Evolutionary conservation across 2,888 invertebrate genomes (phyloP).

Genomic region (Drosophila nr. fundita): DNA sequence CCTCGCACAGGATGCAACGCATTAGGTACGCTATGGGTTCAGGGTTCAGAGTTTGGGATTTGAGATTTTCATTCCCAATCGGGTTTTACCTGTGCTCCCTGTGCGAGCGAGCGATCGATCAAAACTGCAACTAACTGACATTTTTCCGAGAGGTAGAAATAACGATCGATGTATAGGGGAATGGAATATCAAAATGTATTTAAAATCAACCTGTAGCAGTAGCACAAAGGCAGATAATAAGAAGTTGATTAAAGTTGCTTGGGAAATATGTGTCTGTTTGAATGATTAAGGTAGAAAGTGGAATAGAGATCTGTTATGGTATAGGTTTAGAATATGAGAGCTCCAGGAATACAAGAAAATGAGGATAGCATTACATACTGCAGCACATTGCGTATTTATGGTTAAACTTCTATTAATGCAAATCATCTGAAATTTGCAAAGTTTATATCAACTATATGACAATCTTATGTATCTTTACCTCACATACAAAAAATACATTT

Average conservation of each 20-base stretch:
- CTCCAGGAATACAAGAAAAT: not conserved
- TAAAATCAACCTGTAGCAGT: slow-evolving; percentile 57
- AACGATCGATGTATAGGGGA: slow-evolving; percentile 13
- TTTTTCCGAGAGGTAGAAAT: slow-evolving; percentile 6
- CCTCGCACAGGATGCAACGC: slow-evolving; percentile 66
- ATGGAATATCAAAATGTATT: slow-evolving; percentile 1
- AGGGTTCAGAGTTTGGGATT: slow-evolving; percentile 16
- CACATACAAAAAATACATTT: not conserved
- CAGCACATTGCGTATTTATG: not conserved
- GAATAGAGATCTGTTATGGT: not conserved
- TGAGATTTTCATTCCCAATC: slow-evolving; percentile 7
- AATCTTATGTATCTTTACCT: not conserved
- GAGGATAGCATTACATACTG: not conserved
- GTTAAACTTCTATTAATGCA: not conserved
- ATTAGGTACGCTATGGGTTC: slow-evolving; percentile 58
- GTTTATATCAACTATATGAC: not conserved
- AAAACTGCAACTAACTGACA: slow-evolving; percentile 39
- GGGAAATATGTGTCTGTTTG: not conserved
- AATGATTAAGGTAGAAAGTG: slow-evolving; percentile 9
- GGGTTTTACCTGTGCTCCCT: slow-evolving; percentile 32
- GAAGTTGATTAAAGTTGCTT: slow-evolving; percentile 33
- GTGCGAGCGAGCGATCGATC: slow-evolving; percentile 52
- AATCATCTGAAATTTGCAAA: not conserved
- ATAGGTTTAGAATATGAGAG: not conserved
- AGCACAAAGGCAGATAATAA: slow-evolving; percentile 43